These are phyloP conservation scores for Ciconia boyciana DNA, from an alignment of 2,113 vertebrate genomes.

Conservation along the genomic window DNA sequence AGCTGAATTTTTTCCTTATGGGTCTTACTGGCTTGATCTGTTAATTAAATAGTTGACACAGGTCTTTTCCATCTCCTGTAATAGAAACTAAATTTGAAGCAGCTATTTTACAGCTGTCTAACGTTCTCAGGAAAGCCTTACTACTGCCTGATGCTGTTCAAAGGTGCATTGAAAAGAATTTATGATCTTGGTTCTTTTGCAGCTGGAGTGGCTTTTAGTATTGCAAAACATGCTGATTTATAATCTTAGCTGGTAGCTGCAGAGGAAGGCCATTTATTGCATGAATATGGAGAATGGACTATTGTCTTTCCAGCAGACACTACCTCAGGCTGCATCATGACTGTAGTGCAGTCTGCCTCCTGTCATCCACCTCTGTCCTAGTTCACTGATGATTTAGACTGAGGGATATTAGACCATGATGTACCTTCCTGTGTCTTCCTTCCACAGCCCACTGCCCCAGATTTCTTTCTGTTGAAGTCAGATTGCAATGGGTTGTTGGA, in stretches of 20 bases:
- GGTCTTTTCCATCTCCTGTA: neutral
- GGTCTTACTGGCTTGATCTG: neutral
- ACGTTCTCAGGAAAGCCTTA: neutral
- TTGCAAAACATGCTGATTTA: constrained; percentile 43
- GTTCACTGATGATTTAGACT: neutral
- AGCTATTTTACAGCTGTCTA: constrained; percentile 9
- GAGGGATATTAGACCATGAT: neutral
- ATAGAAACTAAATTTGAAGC: neutral
- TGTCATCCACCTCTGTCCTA: neutral
- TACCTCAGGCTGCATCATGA: constrained; percentile 18
- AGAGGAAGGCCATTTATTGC: constrained; percentile 4
- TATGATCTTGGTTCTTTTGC: constrained; percentile 36
- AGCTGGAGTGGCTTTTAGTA: constrained; percentile 28
- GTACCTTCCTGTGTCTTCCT: neutral
- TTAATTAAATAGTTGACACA: neutral
- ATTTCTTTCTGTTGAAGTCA: neutral
- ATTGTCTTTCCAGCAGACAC: constrained; percentile 5
- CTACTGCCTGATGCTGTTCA: constrained; percentile 3
- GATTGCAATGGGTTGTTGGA: neutral
- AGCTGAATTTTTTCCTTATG: neutral
- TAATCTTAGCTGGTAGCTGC: constrained; percentile 2
- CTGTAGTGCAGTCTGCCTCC: neutral
- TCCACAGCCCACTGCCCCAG: neutral
- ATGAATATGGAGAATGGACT: neutral
- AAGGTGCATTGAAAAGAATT: constrained; percentile 23